These are phyloP conservation scores for Oreochromis grahami DNA, from an alignment of 2,797 vertebrate genomes.

Conservation along the genomic window DNA sequence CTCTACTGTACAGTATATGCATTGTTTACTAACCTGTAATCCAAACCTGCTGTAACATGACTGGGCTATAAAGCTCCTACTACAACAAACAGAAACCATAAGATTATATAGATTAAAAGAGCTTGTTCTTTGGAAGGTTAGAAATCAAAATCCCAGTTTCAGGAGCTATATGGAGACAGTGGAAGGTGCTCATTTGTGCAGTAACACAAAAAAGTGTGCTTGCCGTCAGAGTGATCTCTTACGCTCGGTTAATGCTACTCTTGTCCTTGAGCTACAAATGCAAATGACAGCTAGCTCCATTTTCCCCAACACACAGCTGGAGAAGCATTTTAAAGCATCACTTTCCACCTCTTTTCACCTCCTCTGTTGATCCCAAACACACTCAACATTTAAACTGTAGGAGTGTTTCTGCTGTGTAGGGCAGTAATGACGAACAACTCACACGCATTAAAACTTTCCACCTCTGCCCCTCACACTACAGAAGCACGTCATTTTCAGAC, in stretches of 20 bases:
- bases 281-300: slow-evolving; percentile 54
- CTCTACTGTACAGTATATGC: background rate
- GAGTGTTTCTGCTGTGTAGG: background rate
- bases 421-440: slow-evolving; percentile 15
- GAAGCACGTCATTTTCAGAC: slow-evolving; percentile 14
- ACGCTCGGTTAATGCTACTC: slow-evolving; percentile 39
- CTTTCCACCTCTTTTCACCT: slow-evolving; percentile 31
- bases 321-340: slow-evolving; percentile 55
- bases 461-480: slow-evolving; percentile 7
- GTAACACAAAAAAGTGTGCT: background rate
- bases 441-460: slow-evolving; percentile 33
- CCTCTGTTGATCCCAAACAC: slow-evolving; percentile 13
- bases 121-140: background rate
- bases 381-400: background rate
- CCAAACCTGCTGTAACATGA: background rate
- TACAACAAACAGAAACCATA: background rate
- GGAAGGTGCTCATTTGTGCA: background rate
- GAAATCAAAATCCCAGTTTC: background rate
- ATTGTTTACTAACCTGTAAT: background rate
- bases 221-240: slow-evolving; percentile 16
- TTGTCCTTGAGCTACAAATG: slow-evolving; percentile 52
- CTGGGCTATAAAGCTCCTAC: background rate
- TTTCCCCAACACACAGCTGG: slow-evolving; percentile 44
- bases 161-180: background rate
- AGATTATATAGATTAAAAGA: background rate